Base-by-base conservation (phyloP, 2,888 invertebrate genomes). In the Nemoura dubitans region DNA sequence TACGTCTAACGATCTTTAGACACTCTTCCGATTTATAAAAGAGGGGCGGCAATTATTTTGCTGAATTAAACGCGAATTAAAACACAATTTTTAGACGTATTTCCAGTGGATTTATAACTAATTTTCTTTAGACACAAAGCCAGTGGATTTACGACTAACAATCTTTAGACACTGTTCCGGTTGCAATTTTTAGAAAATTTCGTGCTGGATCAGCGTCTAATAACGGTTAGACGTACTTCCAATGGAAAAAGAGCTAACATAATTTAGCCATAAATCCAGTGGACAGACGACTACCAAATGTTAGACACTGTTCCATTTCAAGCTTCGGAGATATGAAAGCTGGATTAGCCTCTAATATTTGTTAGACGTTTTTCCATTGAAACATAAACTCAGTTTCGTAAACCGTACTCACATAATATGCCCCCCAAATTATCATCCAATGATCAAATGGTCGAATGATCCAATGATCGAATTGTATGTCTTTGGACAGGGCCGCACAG, bases 61-160 rank as follows among this genome's bases (percentile, higher is more conserved):
- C 59, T 59, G 59, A 59, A 59, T 59, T 59, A 59, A 59, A 59
- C 59, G 21, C 59, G 59, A 59, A 59, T 59, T 59, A 59, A 59
- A 59, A 59, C 14, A 59, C 3, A 59, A 59, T 21, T 21, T 16
- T 10, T 59, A 59, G 14, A 59, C 36, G 21, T 21, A 59, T 59
- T 59, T 59, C 59, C 21, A 59, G 59, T 59, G 59, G 59, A 59
- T 21, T 21, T 7, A 59, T 3, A 59, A 59, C 59, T 59, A 59
- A 59, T 59, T 59, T 59, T 59, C 59, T 10, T 59, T 59, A 59
- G 59, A 21, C 59, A 21, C 21, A 59, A 59, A 59, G 3, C 59
- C 59, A 59, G 59, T 59, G 59, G 59, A 59, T 21, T 59, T 21
- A 59, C 59, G 21, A 59, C 59, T 59, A 59, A 59, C 14, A 21